phyloP scores from a whole-genome alignment of 1,140 invertebrate genomes.

The Parasteatoda tepidariorum region DNA sequence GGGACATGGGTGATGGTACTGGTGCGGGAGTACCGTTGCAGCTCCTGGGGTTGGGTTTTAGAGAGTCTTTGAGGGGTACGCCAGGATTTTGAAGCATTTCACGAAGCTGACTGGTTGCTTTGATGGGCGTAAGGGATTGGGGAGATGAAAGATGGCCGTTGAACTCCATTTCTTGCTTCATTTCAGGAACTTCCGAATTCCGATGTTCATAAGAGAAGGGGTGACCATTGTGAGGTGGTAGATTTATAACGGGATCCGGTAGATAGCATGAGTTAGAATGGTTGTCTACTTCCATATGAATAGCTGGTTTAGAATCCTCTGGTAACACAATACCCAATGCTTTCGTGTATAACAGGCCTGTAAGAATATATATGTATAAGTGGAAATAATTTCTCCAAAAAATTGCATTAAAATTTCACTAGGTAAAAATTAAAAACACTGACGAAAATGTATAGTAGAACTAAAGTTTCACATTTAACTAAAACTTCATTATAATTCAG shows the following conservation, averaged over 20 bases:
- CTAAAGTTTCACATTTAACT: too few relatives aligned
- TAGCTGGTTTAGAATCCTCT: slow-evolving; percentile 22
- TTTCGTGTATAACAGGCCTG: slow-evolving; percentile 37
- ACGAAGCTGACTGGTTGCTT: slow-evolving; percentile 61
- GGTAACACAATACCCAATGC: slow-evolving; percentile 17
- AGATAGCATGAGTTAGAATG: slow-evolving; percentile 35
- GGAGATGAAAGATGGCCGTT: not conserved
- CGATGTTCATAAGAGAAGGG: not conserved
- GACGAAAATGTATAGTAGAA: too few relatives aligned
- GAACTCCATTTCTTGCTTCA: slow-evolving; percentile 28
- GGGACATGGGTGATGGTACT: not conserved
- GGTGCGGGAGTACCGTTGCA: not conserved
- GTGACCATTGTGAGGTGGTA: not conserved
- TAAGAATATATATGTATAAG: too few relatives aligned
- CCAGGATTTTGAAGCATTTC: slow-evolving; percentile 64
- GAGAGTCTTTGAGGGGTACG: slow-evolving; percentile 50
- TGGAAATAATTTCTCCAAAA: not conserved
- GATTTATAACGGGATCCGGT: not conserved
- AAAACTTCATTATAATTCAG: too few relatives aligned
- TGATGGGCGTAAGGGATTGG: not conserved
- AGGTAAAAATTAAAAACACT: too few relatives aligned
- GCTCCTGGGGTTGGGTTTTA: slow-evolving; percentile 13
- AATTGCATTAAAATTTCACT: not conserved
- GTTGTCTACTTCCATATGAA: slow-evolving; percentile 49
- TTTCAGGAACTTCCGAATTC: slow-evolving; percentile 7